These are phyloP conservation scores for Acronicta leporina DNA, from an alignment of 2,888 invertebrate genomes.

Conservation along the genomic window DNA sequence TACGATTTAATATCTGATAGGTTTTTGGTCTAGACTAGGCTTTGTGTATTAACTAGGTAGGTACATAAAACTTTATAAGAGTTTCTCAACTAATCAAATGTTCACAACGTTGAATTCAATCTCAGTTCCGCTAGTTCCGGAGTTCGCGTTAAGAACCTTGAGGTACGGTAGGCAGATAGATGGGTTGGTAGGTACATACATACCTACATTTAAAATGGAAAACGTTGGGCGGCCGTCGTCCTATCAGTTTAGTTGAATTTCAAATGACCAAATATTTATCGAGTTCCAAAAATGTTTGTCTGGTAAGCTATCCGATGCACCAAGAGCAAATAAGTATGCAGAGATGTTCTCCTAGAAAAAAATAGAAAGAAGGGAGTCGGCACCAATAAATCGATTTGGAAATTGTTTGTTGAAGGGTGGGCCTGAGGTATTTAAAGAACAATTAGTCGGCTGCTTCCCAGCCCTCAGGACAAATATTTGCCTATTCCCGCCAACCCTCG, in stretches of 20 bases:
- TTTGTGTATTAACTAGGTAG: too few species aligned
- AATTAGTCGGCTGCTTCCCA: slow-evolving; percentile 87
- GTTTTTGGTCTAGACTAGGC: too few species aligned
- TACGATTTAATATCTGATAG: too few species aligned
- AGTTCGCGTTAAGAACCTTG: too few species aligned
- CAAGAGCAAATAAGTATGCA: slow-evolving; percentile 57
- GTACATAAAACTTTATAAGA: too few species aligned
- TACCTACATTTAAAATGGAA: too few species aligned
- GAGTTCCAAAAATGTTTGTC: slow-evolving; percentile 72
- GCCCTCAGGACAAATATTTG: slow-evolving; percentile 86
- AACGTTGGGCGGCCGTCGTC: slow-evolving; percentile 3
- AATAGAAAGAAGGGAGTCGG: slow-evolving; percentile 72
- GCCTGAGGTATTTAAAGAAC: slow-evolving; percentile 87
- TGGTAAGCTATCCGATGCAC: slow-evolving; percentile 70
- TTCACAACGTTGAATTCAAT: too few species aligned
- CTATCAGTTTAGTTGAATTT: slow-evolving; percentile 47
- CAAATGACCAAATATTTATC: slow-evolving; percentile 67
- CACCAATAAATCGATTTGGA: slow-evolving; percentile 84
- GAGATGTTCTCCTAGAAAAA: slow-evolving; percentile 66
- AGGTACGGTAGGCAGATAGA: too few species aligned
- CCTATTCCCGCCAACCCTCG: slow-evolving; percentile 87
- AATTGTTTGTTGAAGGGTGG: slow-evolving; percentile 84
- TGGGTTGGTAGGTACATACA: too few species aligned
- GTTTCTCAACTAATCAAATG: too few species aligned
- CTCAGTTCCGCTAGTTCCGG: too few species aligned